These are phyloP conservation scores for Glaucomys volans DNA, from an alignment of 2,113 vertebrate genomes.

Conservation along the genomic window DNA sequence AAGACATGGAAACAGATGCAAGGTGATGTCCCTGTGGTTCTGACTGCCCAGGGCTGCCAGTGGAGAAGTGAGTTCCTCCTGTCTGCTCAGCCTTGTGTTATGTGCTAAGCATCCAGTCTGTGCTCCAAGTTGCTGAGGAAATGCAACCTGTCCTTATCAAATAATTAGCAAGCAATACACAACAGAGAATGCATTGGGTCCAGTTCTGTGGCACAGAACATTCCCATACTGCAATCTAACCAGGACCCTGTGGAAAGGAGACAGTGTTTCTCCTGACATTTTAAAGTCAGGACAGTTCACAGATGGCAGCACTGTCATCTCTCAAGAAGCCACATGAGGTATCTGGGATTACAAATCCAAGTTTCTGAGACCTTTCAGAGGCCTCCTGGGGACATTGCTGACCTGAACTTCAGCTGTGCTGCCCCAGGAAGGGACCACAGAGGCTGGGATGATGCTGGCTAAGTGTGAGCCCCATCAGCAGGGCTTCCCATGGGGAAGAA, in stretches of 20 bases:
- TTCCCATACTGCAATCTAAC: rapidly evolving
- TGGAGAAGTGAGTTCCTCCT: background rate
- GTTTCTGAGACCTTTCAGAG: background rate
- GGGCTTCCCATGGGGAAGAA: background rate
- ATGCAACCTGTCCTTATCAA: background rate
- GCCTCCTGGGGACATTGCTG: rapidly evolving
- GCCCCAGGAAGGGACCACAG: rapidly evolving
- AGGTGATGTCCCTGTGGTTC: background rate
- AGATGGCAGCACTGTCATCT: background rate
- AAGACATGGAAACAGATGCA: background rate
- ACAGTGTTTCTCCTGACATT: background rate
- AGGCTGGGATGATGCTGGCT: background rate
- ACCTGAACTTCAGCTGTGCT: background rate
- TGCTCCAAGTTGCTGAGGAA: background rate
- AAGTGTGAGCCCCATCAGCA: rapidly evolving
- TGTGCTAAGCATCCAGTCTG: background rate
- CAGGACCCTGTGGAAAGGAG: background rate
- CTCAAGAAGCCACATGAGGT: background rate
- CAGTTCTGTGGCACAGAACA: rapidly evolving
- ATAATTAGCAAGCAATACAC: background rate
- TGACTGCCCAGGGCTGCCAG: background rate
- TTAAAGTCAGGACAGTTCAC: background rate
- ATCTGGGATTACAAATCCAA: background rate
- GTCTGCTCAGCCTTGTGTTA: background rate
- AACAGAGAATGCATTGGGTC: rapidly evolving